Percentiles rank a stretch among this genome's conserved stretches.
These are phyloP conservation scores for Otocyon megalotis DNA, from an alignment of 2,113 vertebrate species.

Conservation along the genomic window DNA sequence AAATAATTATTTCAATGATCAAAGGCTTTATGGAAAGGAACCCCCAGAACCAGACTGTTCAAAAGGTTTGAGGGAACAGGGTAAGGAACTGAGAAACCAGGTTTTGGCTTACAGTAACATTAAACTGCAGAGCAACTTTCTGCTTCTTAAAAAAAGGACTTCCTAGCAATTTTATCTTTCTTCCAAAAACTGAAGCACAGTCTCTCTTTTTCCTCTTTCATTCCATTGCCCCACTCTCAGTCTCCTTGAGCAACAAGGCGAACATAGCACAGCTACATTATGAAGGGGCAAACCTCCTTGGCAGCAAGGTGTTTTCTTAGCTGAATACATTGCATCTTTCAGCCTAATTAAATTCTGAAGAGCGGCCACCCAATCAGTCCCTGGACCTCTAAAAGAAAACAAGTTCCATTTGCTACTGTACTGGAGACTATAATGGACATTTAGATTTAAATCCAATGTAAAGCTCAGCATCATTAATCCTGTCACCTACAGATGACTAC, in stretches of 20 bases:
- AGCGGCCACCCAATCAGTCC: neutral
- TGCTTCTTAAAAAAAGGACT: slow-evolving; percentile 45
- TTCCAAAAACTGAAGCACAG: slow-evolving; percentile 16
- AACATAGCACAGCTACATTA: slow-evolving; percentile 15
- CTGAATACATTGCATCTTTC: slow-evolving; percentile 49
- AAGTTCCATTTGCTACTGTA: slow-evolving; percentile 55
- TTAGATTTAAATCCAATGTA: slow-evolving; percentile 45
- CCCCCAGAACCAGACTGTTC: neutral
- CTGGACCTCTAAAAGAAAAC: slow-evolving; percentile 44
- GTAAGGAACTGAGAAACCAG: slow-evolving; percentile 38
- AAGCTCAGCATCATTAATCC: slow-evolving; percentile 65
- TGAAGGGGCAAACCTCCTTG: slow-evolving; percentile 32
- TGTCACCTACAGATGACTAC: slow-evolving; percentile 43
- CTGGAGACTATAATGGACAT: slow-evolving; percentile 44
- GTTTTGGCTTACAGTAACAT: slow-evolving; percentile 15
- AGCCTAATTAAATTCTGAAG: slow-evolving; percentile 51
- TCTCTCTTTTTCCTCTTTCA: neutral
- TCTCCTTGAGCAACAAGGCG: slow-evolving; percentile 17
- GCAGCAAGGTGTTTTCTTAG: slow-evolving; percentile 31
- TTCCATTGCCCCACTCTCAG: neutral
- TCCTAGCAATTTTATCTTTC: slow-evolving; percentile 58
- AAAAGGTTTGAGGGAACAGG: neutral
- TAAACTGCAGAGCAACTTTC: slow-evolving; percentile 24
- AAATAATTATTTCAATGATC: slow-evolving; percentile 58
- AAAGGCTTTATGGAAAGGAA: slow-evolving; percentile 65